These are phyloP conservation scores for Acleris sparsana DNA, from an alignment of 2,888 invertebrate species.

Conservation along the genomic window DNA sequence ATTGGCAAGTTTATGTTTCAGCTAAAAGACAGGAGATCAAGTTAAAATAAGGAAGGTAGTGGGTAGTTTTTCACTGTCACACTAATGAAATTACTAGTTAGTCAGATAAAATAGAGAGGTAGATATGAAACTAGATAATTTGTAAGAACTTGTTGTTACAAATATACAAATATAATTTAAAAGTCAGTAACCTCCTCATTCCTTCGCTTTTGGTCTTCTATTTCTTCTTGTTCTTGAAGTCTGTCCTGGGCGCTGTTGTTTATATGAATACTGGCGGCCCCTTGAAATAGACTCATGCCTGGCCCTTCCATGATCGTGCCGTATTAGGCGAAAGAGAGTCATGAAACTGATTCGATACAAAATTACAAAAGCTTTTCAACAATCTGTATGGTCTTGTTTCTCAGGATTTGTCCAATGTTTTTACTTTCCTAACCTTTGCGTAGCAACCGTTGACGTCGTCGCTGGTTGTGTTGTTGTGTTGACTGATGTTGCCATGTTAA, in stretches of 20 bases:
- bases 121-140: too few relatives aligned
- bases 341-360: slow-evolving; percentile 7
- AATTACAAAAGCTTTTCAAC: slow-evolving; percentile 14
- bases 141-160: slow-evolving; percentile 1
- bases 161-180: background rate
- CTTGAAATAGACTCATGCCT: slow-evolving; percentile 88
- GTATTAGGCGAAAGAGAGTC: slow-evolving; percentile 17
- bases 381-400: slow-evolving; percentile 4
- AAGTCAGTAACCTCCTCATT: slow-evolving; percentile 83
- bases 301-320: slow-evolving; percentile 82
- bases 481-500: slow-evolving; percentile 9
- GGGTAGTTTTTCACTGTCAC: too few relatives aligned
- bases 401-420: slow-evolving; percentile 23
- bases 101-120: too few relatives aligned
- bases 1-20: slow-evolving; percentile 85
- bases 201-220: slow-evolving; percentile 86
- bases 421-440: slow-evolving; percentile 34
- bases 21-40: slow-evolving; percentile 67
- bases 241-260: slow-evolving; percentile 85
- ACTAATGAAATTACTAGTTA: too few relatives aligned
- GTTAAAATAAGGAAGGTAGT: slow-evolving; percentile 2
- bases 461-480: slow-evolving; percentile 25
- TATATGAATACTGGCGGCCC: slow-evolving; percentile 85
- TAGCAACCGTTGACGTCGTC: slow-evolving; percentile 38
- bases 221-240: slow-evolving; percentile 86